Conservation (phyloP, 2,888 invertebrate species). For the Stegophylla sp. region DNA sequence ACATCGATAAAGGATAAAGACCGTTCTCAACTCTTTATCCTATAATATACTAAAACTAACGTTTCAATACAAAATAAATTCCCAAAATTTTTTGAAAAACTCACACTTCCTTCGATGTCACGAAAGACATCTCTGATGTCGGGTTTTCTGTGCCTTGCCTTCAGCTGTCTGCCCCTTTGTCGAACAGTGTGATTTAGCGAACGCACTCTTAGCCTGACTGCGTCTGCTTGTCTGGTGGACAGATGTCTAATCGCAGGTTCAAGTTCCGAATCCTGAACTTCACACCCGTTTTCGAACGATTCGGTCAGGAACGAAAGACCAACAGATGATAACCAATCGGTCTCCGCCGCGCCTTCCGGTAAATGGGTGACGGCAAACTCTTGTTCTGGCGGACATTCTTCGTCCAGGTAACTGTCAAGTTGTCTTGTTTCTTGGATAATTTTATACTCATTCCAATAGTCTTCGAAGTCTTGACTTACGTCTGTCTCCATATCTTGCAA, state of each 20-base stretch:
- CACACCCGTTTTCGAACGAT: constrained; percentile 74
- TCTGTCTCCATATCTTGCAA: constrained; percentile 62
- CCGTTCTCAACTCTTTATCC: not conserved
- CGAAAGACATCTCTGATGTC: constrained; percentile 85
- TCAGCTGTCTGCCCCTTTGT: constrained; percentile 69
- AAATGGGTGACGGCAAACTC: constrained; percentile 48
- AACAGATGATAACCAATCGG: constrained; percentile 78
- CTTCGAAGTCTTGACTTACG: constrained; percentile 67
- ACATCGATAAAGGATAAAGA: not conserved
- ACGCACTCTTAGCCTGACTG: constrained; percentile 76
- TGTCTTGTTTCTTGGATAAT: constrained; percentile 69
- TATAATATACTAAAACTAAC: not conserved
- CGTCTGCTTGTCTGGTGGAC: constrained; percentile 76
- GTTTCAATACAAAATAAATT: not conserved
- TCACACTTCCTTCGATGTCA: constrained; percentile 75
- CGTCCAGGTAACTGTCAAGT: constrained; percentile 69
- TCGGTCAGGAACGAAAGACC: constrained; percentile 76
- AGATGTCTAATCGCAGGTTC: constrained; percentile 70
- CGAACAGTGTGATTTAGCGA: constrained; percentile 80
- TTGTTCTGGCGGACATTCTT: constrained; percentile 67
- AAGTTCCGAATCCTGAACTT: constrained; percentile 73
- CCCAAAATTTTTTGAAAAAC: not conserved
- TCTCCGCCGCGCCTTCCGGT: constrained; percentile 73
- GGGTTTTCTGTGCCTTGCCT: constrained; percentile 70
- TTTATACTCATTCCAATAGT: constrained; percentile 75